A percentile compares a stretch with the other conserved stretches of the same genome.
These are phyloP conservation scores for Rhinichthys klamathensis DNA, from an alignment of 2,113 vertebrate species.

Conservation along the genomic window DNA sequence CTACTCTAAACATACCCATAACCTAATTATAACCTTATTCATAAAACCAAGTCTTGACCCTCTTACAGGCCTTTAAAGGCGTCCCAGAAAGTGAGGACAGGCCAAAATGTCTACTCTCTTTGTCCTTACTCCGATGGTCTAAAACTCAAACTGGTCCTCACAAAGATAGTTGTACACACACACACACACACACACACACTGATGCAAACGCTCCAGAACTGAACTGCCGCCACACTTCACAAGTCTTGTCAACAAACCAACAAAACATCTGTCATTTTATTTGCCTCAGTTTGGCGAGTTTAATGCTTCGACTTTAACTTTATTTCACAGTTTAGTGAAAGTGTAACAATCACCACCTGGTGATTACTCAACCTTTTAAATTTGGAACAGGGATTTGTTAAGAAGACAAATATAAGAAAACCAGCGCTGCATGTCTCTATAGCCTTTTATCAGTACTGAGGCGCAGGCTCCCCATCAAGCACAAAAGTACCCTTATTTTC, in stretches of 20 bases:
- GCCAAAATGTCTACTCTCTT: too few relatives aligned
- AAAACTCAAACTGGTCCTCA: too few relatives aligned
- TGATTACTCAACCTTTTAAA: slow-evolving; percentile 22
- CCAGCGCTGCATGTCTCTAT: neutral
- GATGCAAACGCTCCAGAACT: neutral
- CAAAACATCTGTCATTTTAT: slow-evolving; percentile 38
- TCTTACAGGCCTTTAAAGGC: too few relatives aligned
- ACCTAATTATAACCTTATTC: too few relatives aligned
- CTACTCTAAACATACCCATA: too few relatives aligned
- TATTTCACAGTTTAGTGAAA: slow-evolving; percentile 30
- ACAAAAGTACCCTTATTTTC: neutral
- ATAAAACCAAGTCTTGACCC: too few relatives aligned
- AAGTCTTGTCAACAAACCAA: slow-evolving; percentile 32
- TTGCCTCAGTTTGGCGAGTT: slow-evolving; percentile 18
- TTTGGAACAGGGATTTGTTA: slow-evolving; percentile 24
- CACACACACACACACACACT: neutral
- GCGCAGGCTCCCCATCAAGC: neutral
- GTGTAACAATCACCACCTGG: neutral
- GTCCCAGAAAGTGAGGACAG: too few relatives aligned
- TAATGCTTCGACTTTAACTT: slow-evolving; percentile 20
- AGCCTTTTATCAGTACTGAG: neutral
- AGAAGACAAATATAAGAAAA: slow-evolving; percentile 29
- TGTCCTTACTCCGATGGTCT: too few relatives aligned
- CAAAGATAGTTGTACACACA: too few relatives aligned
- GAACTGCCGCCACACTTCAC: slow-evolving; percentile 19